Base-by-base conservation (phyloP, 1,140 invertebrate genomes). In the Colletes gigas region DNA sequence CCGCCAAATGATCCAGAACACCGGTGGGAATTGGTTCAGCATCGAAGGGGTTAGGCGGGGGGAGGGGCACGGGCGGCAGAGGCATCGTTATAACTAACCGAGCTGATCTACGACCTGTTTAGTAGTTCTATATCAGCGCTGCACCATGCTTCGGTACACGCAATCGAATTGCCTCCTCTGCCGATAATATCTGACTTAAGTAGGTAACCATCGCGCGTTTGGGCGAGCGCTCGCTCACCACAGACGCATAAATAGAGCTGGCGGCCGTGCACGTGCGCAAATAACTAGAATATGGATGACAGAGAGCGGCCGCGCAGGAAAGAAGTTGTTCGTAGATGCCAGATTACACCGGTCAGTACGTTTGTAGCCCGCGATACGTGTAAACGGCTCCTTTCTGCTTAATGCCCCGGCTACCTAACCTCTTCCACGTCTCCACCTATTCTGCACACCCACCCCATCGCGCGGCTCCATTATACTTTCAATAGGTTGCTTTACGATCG, bases 1-100 rank as follows among this genome's bases (percentile, higher is more conserved):
- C 90, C 91, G 89, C 88, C 92, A 93, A 93, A 93, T 92, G 93
- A 93, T 93, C 91, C 93, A 92, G 92, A 93, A 93, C 92, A 91
- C 93, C 92, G 82, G 86, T 89, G 92, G 92, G 93, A 93, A 93
- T 92, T 92, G 92, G 89, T 90, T 91, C 62, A 80, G 74, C 78
- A 77, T 78, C 52, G 57, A 78, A 39, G 72, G 63, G 79, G 50
- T 12, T 52, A 39, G 47, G 60, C 30, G 30, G 19, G 14, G n/a
- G 21, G n/a, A n/a, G n/a, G 54, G 63, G 41, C 47, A 44, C 55
- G n/a, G 68, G 62, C 55, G 82, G 87, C 78, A 78, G 82, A 76
- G 80, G 83, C 77, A 52, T 72, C 75, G 83, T 89, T 89, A 90
- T 92, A 92, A 92, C 91, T 92, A 93, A 93, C 92, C 89, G 44